A percentile compares a stretch with the other conserved stretches of the same genome.
Evolutionary conservation across 2,797 vertebrate genomes (phyloP).

Genomic region (Poecilia velifera): DNA sequence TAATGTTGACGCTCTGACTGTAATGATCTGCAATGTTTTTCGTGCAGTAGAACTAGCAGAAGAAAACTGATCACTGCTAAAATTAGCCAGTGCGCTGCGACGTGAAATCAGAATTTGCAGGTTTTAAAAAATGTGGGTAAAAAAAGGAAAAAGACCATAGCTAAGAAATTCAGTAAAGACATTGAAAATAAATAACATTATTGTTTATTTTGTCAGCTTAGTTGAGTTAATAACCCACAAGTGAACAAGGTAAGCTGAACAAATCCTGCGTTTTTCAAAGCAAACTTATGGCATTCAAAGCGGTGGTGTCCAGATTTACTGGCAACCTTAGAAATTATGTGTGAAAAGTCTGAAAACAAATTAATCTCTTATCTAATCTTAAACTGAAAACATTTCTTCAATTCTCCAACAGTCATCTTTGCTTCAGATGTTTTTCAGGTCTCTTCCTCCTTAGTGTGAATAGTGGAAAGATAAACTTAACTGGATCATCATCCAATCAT

Average conservation of each 20-base stretch:
- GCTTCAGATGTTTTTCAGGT: neutral
- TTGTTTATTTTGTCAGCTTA: neutral
- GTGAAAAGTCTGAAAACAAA: neutral
- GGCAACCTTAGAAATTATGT: neutral
- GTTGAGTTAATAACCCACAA: neutral
- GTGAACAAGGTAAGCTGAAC: neutral
- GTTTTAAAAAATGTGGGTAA: conserved; percentile 16
- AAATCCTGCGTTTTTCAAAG: neutral
- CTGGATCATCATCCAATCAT: neutral
- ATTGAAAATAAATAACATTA: neutral
- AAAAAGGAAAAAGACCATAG: neutral
- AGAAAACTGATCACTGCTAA: conserved; percentile 40
- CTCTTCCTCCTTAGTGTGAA: neutral
- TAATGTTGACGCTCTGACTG: conserved; percentile 32
- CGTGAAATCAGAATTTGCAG: conserved; percentile 9
- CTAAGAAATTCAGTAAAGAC: neutral
- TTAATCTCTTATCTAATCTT: neutral
- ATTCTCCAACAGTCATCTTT: neutral
- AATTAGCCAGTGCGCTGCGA: conserved; percentile 31
- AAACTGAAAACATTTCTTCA: neutral
- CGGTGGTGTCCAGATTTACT: neutral
- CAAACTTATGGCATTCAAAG: neutral
- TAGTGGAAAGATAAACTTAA: neutral
- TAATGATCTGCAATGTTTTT: conserved; percentile 38
- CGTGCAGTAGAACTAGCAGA: conserved; percentile 39